Percentiles rank a stretch among this genome's conserved stretches.
Evolutionary conservation across 2,113 vertebrate species (phyloP).

Genomic region (Orthonyx spaldingii): DNA sequence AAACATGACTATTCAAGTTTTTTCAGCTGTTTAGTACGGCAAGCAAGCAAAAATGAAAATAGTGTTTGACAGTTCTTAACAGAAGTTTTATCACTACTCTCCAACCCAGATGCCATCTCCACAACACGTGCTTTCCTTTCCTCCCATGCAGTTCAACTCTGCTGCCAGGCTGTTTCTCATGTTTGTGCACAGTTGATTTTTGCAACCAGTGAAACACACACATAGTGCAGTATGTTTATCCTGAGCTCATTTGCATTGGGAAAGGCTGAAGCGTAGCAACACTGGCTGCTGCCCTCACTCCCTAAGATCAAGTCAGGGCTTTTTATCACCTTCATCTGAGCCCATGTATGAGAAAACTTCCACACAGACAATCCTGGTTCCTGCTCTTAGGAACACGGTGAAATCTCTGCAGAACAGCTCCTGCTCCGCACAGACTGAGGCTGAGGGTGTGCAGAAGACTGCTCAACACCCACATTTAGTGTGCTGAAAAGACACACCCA

Average conservation of each 20-base stretch:
- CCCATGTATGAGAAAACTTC: not conserved
- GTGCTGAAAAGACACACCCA: conserved; percentile 15
- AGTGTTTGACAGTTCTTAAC: not conserved
- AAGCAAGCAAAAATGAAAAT: not conserved
- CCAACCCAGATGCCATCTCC: not conserved
- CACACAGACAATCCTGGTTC: not conserved
- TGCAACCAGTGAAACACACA: not conserved
- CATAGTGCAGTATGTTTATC: not conserved
- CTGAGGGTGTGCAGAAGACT: not conserved
- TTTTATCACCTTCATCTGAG: not conserved
- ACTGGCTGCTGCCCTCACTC: not conserved
- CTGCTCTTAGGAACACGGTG: fast-evolving
- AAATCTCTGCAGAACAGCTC: not conserved
- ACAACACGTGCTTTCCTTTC: not conserved
- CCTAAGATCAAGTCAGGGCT: not conserved
- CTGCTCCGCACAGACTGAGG: not conserved
- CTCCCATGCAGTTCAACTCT: not conserved
- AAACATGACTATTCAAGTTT: not conserved
- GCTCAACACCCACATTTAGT: not conserved
- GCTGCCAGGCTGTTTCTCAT: not conserved
- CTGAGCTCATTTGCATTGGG: not conserved
- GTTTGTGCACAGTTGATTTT: not conserved
- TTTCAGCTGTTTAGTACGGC: not conserved
- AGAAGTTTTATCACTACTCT: not conserved
- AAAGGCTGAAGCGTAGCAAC: not conserved